Evolutionary conservation across 2,888 invertebrate genomes (phyloP).

Genomic region (Pristionchus exspectatus): DNA sequence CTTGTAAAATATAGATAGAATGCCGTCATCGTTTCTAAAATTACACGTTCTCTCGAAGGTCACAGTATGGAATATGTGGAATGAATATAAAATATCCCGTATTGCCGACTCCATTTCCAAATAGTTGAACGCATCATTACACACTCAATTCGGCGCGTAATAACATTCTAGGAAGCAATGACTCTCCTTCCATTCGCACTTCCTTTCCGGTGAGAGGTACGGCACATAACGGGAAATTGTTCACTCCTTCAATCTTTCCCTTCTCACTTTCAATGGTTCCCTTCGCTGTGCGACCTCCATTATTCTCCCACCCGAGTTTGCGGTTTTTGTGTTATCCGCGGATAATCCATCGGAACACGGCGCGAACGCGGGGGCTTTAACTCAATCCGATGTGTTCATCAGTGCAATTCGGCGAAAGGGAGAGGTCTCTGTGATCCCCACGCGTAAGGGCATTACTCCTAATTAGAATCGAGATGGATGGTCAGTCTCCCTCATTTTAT

Average conservation of each 20-base stretch:
- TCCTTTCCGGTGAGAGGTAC: background rate
- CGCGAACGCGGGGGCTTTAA: background rate
- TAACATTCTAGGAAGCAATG: background rate
- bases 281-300: background rate
- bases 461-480: background rate
- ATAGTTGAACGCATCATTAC: background rate
- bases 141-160: background rate
- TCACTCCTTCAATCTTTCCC: background rate
- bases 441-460: background rate
- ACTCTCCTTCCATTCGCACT: background rate
- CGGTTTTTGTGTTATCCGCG: background rate
- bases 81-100: background rate
- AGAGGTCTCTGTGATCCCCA: background rate
- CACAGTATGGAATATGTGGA: too few relatives aligned
- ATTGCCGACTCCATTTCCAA: background rate
- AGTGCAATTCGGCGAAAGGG: background rate
- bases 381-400: background rate
- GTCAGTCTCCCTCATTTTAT: too few relatives aligned
- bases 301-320: background rate
- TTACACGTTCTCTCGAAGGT: too few relatives aligned
- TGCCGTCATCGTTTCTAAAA: too few relatives aligned
- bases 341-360: background rate
- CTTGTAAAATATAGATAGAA: too few relatives aligned
- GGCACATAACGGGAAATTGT: background rate
- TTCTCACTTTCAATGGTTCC: background rate